Evolutionary conservation across 1,140 invertebrate species (phyloP), one percentile per base, ranked within the genome.

Genomic region (Andricus grossulariae): DNA sequence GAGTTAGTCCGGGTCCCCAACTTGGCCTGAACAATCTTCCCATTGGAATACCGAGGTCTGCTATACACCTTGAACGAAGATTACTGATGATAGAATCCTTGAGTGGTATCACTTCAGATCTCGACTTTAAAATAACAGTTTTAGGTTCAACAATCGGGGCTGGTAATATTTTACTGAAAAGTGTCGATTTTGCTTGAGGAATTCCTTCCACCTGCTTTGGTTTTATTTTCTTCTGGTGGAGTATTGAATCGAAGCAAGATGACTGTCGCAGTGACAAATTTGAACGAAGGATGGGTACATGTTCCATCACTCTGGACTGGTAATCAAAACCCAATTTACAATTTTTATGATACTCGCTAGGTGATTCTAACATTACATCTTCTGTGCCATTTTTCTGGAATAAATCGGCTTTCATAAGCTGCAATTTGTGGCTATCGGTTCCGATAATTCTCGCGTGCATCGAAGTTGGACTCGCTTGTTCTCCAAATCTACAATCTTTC

Each of bases 341-440:
- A n/a, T n/a, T 54, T 54, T 19, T 18, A n/a, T 18, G 15, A n/a
- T 18, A 54, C 11, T 54, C 1, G 16, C 39, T 32, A 12, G 5
- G 0, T 25, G 55, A 6, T 16, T 66, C 25, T 8, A 7, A 39
- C 79, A 45, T 78, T 77, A 55, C 75, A 39, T 45, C 39, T 45
- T 84, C 79, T 12, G 77, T 89, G n/a, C 87, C 88, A 19, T 93
- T 92, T 15, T 86, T 88, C 18, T 90, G 88, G 85, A 95, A 95
- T 84, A 97, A 94, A 3, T 95, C 97, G 0, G 96, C 96, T 88
- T 97, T 97, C 96, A 97, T 97, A 7, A 97, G 90, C 85, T 97
- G 96, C 39, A 97, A 92, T 83, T 93, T 95, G 78, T 94, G 93
- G 25, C 94, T 91, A 80, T 94, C 92, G 2, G 94, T 93, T 45